A percentile compares a stretch with the other conserved stretches of the same genome.
These are phyloP conservation scores for Drosophila subsilvestris DNA, from an alignment of 2,888 invertebrate genomes.

Conservation along the genomic window DNA sequence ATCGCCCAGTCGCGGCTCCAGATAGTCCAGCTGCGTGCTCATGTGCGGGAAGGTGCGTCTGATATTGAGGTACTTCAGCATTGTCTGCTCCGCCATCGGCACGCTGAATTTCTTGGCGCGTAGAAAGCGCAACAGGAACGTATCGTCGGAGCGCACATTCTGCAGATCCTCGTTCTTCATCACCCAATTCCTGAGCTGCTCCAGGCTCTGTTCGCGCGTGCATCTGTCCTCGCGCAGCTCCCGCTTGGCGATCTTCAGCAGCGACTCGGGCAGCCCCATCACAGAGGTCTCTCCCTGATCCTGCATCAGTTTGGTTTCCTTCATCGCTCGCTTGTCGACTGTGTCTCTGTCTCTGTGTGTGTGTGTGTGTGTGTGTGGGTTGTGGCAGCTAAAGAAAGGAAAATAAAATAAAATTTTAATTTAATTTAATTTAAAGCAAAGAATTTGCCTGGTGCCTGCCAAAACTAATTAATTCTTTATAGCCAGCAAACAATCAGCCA, in stretches of 20 bases:
- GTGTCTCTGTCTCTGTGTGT: not conserved
- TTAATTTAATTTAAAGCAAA: not conserved
- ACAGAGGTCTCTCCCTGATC: slow-evolving; percentile 32
- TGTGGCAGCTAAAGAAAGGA: slow-evolving; percentile 3
- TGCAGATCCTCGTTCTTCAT: slow-evolving; percentile 88
- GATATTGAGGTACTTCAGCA: slow-evolving; percentile 91
- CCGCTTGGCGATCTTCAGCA: slow-evolving; percentile 86
- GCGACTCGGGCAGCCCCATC: slow-evolving; percentile 67
- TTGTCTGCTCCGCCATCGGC: slow-evolving; percentile 90
- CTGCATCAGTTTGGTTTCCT: slow-evolving; percentile 57
- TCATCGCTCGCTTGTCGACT: slow-evolving; percentile 47
- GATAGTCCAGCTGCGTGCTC: slow-evolving; percentile 87
- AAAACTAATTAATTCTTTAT: not conserved
- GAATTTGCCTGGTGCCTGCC: not conserved
- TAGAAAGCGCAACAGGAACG: slow-evolving; percentile 90
- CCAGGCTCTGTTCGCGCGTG: slow-evolving; percentile 87
- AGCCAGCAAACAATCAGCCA: not conserved
- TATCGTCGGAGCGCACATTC: slow-evolving; percentile 89
- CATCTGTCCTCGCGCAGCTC: slow-evolving; percentile 90
- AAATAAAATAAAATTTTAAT: not conserved
- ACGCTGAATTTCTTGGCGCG: slow-evolving; percentile 91
- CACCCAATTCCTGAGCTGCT: slow-evolving; percentile 89
- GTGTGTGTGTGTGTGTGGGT: slow-evolving; percentile 18
- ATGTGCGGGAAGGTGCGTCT: slow-evolving; percentile 88
- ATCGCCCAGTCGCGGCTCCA: slow-evolving; percentile 86